A percentile compares a stretch with the other conserved stretches of the same genome.
Evolutionary conservation across 2,797 vertebrate species (phyloP).

Genomic region (Amazonetta brasiliensis): DNA sequence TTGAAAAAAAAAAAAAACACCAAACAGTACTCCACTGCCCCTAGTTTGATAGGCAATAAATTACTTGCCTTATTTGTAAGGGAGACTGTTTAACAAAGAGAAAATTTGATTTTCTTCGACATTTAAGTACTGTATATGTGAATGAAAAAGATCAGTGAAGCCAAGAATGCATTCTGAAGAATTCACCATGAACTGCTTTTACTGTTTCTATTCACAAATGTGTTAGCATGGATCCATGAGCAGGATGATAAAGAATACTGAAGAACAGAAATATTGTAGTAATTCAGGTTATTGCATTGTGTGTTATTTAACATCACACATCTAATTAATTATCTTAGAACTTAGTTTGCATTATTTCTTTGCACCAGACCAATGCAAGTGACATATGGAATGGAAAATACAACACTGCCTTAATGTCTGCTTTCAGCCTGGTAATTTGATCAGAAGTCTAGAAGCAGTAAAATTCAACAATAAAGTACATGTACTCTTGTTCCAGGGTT

Average conservation of each 20-base stretch:
- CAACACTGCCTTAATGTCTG: not conserved
- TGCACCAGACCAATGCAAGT: not conserved
- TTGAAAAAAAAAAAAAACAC: not conserved
- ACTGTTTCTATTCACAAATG: not conserved
- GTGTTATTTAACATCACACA: not conserved
- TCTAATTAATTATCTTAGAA: not conserved
- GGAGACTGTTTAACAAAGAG: not conserved
- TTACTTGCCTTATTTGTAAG: not conserved
- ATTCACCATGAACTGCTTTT: not conserved
- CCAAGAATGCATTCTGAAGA: not conserved
- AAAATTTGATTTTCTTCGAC: not conserved
- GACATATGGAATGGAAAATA: not conserved
- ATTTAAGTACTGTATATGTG: not conserved
- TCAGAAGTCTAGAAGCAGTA: not conserved
- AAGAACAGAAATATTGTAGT: not conserved
- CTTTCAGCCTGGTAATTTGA: not conserved
- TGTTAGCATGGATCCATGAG: not conserved
- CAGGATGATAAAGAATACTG: not conserved
- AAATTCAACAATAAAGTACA: not conserved
- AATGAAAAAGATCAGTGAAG: not conserved
- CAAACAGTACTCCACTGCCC: not conserved
- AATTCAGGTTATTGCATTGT: not conserved
- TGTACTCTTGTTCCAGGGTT: not conserved
- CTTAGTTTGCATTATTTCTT: not conserved
- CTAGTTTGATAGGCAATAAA: not conserved